These are phyloP conservation scores for Calliphora vomitoria DNA, from an alignment of 2,888 invertebrate genomes.

Conservation along the genomic window DNA sequence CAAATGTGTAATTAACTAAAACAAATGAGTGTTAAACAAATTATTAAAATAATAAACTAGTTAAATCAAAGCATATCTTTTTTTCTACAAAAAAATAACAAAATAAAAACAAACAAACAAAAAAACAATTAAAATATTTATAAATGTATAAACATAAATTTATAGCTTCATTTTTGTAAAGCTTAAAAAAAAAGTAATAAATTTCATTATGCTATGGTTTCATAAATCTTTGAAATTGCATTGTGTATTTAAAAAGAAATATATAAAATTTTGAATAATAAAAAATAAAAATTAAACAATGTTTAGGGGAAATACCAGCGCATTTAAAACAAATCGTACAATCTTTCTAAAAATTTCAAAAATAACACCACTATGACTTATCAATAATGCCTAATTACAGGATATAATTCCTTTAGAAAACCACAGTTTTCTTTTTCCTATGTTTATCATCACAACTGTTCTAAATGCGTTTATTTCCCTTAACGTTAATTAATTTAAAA, in stretches of 20 bases:
- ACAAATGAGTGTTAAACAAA: slow-evolving; percentile 43
- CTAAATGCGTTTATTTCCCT: too few relatives aligned
- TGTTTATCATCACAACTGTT: too few relatives aligned
- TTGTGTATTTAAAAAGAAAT: background rate
- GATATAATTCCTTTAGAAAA: too few relatives aligned
- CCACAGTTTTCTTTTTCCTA: too few relatives aligned
- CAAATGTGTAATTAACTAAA: slow-evolving; percentile 60
- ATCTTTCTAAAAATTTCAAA: background rate
- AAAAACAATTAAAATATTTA: slow-evolving; percentile 34
- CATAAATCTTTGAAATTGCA: slow-evolving; percentile 34
- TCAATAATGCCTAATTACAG: too few relatives aligned
- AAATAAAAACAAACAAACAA: slow-evolving; percentile 1
- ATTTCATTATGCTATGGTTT: slow-evolving; percentile 59
- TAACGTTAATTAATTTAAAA: too few relatives aligned
- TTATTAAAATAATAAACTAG: slow-evolving; percentile 48
- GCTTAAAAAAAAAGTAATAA: slow-evolving; percentile 45
- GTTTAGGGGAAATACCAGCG: slow-evolving; percentile 20
- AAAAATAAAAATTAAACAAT: background rate
- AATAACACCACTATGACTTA: too few relatives aligned
- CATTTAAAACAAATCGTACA: background rate
- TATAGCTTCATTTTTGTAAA: slow-evolving; percentile 68
- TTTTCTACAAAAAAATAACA: slow-evolving; percentile 51
- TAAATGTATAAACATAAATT: slow-evolving; percentile 40
- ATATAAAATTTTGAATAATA: background rate
- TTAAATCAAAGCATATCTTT: slow-evolving; percentile 73